Evolutionary conservation across 92 coral and sea anemone species (phyloP).

Genomic region (Porites evermanni): DNA sequence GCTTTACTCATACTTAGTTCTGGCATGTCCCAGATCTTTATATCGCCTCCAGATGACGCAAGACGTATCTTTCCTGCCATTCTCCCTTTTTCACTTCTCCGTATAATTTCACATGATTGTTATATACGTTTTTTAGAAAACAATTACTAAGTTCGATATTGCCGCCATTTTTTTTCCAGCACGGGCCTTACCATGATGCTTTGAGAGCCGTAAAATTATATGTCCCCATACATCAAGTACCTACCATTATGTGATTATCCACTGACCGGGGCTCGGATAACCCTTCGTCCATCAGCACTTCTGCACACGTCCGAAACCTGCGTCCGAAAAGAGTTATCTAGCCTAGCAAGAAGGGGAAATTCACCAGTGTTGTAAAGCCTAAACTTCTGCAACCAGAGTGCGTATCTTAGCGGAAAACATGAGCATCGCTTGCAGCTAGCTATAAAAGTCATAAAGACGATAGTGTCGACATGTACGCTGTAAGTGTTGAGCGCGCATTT

Average conservation of each 20-base stretch:
- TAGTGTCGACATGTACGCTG: too few species aligned
- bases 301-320: too few species aligned
- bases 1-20: constrained; percentile 74
- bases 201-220: constrained; percentile 33
- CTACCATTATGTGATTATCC: background rate
- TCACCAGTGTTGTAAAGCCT: too few species aligned
- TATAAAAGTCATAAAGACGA: too few species aligned
- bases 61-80: constrained; percentile 86
- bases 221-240: background rate
- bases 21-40: constrained; percentile 96
- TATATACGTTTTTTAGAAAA: constrained; percentile 26
- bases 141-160: constrained; percentile 40
- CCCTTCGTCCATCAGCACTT: too few species aligned
- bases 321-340: too few species aligned
- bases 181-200: constrained; percentile 52
- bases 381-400: too few species aligned
- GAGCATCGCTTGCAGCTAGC: too few species aligned
- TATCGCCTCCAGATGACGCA: constrained; percentile 93
- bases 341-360: too few species aligned
- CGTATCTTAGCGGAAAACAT: too few species aligned
- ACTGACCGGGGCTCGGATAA: constrained; percentile 7
- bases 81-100: constrained; percentile 15
- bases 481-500: too few species aligned
- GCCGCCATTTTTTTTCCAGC: constrained; percentile 79
- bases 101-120: constrained; percentile 34